A percentile compares a stretch with the other conserved stretches of the same genome.
Conservation (phyloP, 2,113 vertebrate species). For the Lagopus leucura region DNA sequence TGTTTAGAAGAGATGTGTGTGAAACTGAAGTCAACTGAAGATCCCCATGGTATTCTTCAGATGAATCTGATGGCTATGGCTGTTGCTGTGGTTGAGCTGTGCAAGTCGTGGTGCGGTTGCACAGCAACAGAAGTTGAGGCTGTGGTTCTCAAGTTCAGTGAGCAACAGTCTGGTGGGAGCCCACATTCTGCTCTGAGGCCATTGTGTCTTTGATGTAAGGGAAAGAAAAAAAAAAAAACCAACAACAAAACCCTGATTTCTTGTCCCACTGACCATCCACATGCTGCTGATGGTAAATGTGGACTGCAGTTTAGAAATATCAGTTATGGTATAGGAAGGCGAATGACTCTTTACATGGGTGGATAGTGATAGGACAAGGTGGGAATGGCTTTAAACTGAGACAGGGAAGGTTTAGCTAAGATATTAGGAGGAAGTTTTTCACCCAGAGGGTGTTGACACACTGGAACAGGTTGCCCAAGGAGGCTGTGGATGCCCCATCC, state of each 20-base stretch:
- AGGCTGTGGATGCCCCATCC: too few species aligned
- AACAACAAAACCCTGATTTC: neutral
- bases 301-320: neutral
- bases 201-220: neutral
- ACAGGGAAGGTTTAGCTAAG: too few species aligned
- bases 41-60: neutral
- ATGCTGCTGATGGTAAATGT: neutral
- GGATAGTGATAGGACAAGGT: too few species aligned
- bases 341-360: too few species aligned
- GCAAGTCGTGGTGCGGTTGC: neutral
- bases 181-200: neutral
- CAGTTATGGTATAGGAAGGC: too few species aligned
- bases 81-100: neutral
- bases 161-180: neutral
- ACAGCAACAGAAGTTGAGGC: neutral
- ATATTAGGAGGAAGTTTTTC: too few species aligned
- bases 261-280: neutral
- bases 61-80: neutral
- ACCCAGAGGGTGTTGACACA: too few species aligned
- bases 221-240: neutral
- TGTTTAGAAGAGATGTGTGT: neutral
- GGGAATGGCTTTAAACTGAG: too few species aligned
- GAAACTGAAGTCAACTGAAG: neutral
- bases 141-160: neutral
- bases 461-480: too few species aligned